Evolutionary conservation across 2,888 invertebrate genomes (phyloP).

Genomic region (Xanthostigma xanthostigma): DNA sequence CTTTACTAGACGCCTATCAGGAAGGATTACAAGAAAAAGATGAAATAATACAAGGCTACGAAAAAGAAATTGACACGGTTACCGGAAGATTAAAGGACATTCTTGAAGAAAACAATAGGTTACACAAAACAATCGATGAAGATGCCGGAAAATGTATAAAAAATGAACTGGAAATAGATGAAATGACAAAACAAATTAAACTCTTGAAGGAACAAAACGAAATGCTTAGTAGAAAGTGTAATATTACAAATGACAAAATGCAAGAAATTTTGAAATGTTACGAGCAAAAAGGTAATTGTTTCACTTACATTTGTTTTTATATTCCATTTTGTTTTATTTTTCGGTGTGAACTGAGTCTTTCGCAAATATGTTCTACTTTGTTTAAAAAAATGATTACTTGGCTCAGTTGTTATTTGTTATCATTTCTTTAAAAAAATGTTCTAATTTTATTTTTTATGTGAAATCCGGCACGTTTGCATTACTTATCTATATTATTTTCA

Average conservation of each 20-base stretch:
- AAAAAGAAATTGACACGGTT: constrained; percentile 52
- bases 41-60: constrained; percentile 51
- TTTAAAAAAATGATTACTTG: background rate
- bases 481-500: no score
- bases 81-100: constrained; percentile 57
- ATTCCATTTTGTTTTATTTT: background rate
- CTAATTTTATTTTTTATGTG: background rate
- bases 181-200: constrained; percentile 27
- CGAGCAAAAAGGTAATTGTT: constrained; percentile 48
- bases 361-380: no score
- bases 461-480: background rate
- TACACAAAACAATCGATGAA: constrained; percentile 38
- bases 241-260: constrained; percentile 54
- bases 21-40: constrained; percentile 65
- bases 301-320: constrained; percentile 2
- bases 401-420: background rate
- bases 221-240: constrained; percentile 43
- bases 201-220: constrained; percentile 25
- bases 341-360: background rate
- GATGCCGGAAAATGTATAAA: constrained; percentile 28
- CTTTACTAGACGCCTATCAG: constrained; percentile 63
- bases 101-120: constrained; percentile 50
- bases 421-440: background rate
- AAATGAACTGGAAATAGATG: constrained; percentile 28
- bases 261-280: constrained; percentile 59